Evolutionary conservation across 2,797 vertebrate species (phyloP), one percentile per base, ranked within the genome.

Genomic region (Knipowitschia caucasica): DNA sequence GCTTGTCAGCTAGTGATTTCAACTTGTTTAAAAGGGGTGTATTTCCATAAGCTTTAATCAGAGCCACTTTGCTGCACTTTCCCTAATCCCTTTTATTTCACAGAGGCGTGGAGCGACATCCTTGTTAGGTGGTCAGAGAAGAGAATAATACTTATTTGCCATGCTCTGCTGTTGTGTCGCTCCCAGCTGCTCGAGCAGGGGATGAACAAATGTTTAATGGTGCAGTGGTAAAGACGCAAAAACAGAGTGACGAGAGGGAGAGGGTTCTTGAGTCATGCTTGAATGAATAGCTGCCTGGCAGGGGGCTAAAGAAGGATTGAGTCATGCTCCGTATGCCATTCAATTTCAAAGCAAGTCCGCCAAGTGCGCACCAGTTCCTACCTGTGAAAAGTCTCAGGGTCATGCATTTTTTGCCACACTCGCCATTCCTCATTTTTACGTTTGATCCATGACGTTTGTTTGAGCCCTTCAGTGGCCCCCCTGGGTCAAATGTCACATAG

Each of bases 321-420:
- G 73, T 86, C 84, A 81, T 77, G 86, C 82, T 75, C 78, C 76
- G 80, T 81, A 84, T 86, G 85, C 78, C 81, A 81, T 78, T 86
- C 81, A 81, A 71, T 75, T 88, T 80, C 47, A 65, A 77, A 83
- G 73, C 78, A 78, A 64, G 69, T 88, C 84, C 84, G 83, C 81
- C 56, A 61, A 70, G 62, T 40, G 67, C 75, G 74, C 59, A 40
- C 75, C 68, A 73, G 69, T 60, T 71, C 66, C 61, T 74, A 85
- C 82, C 82, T 87, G 85, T 78, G 69, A 51, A 66, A 68, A 55
- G 59, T 70, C 65, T 68, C 57, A 0, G 50, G 56, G 51, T 78
- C 75, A 78, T 62, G 67, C 70, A 78, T 65, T 68, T 62, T 50
- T 5, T 44, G 50, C 56, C 14, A 25, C 35, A 38, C 17, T 15